Percentiles rank a stretch among this genome's conserved stretches.
These are phyloP conservation scores for Aricia artaxerxes DNA, from an alignment of 2,888 invertebrate species.

Conservation along the genomic window DNA sequence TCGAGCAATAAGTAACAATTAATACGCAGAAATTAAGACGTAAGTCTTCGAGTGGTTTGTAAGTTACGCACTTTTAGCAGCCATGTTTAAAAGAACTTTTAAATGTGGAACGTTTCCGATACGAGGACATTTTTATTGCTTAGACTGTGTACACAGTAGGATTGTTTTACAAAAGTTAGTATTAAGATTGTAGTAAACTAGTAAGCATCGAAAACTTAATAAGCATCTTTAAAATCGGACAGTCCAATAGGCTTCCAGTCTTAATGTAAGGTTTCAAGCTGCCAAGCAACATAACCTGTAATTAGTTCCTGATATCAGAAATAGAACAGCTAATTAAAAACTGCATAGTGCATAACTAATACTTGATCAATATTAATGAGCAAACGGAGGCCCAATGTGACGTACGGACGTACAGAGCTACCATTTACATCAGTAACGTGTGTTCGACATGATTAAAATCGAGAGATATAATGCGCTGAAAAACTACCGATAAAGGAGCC, in stretches of 20 bases:
- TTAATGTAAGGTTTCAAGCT: neutral
- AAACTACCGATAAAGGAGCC: neutral
- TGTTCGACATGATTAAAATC: neutral
- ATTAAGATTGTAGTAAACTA: too few relatives aligned
- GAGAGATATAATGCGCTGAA: neutral
- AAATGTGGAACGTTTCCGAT: too few relatives aligned
- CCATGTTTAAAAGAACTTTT: neutral
- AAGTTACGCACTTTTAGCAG: neutral
- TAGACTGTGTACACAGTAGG: too few relatives aligned
- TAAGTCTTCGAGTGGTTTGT: neutral
- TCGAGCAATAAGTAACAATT: neutral
- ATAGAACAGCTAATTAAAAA: conserved; percentile 7
- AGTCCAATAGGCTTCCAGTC: neutral
- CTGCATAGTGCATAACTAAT: conserved; percentile 1
- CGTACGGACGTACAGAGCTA: neutral
- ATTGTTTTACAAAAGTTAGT: too few relatives aligned
- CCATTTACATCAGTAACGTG: conserved; percentile 2
- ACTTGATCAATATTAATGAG: conserved; percentile 5
- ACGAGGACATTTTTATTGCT: too few relatives aligned
- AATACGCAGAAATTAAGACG: neutral
- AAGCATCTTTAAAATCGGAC: too few relatives aligned
- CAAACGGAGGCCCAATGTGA: neutral
- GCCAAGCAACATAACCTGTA: neutral
- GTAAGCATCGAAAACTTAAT: too few relatives aligned
- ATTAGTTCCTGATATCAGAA: neutral